Evolutionary conservation across 2,113 vertebrate genomes (phyloP).

Genomic region (Probosciger aterrimus): DNA sequence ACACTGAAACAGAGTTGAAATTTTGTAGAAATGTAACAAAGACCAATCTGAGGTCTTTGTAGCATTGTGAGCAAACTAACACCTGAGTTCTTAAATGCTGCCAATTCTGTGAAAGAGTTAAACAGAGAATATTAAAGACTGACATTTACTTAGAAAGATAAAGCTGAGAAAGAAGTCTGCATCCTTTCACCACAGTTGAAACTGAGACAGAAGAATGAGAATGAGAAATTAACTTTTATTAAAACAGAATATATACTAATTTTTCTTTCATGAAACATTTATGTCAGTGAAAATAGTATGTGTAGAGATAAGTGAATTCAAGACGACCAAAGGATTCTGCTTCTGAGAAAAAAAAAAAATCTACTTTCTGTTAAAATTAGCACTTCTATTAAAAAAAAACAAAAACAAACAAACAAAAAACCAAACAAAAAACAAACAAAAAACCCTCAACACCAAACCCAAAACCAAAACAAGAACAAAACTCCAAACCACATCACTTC

Average conservation of each 20-base stretch:
- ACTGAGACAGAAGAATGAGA: background rate
- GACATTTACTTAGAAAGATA: background rate
- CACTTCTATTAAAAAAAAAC: background rate
- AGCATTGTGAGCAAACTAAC: background rate
- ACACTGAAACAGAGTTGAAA: background rate
- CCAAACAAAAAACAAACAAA: fast-evolving
- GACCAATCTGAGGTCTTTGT: background rate
- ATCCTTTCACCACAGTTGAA: background rate
- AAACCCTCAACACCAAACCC: background rate
- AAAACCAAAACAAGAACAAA: background rate
- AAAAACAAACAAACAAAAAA: too few relatives aligned
- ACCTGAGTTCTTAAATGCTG: background rate
- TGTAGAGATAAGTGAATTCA: background rate
- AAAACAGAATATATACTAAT: background rate
- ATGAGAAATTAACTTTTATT: background rate
- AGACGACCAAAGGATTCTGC: background rate
- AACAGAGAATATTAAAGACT: background rate
- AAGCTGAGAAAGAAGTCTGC: background rate
- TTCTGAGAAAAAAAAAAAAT: background rate
- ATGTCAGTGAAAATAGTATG: background rate
- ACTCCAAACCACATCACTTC: background rate
- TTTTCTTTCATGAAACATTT: background rate
- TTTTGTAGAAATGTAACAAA: background rate
- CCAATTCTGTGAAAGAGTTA: background rate
- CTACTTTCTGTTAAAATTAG: background rate